These are phyloP conservation scores for Drosophila buzzatii DNA, from an alignment of 2,888 invertebrate species.

Conservation along the genomic window DNA sequence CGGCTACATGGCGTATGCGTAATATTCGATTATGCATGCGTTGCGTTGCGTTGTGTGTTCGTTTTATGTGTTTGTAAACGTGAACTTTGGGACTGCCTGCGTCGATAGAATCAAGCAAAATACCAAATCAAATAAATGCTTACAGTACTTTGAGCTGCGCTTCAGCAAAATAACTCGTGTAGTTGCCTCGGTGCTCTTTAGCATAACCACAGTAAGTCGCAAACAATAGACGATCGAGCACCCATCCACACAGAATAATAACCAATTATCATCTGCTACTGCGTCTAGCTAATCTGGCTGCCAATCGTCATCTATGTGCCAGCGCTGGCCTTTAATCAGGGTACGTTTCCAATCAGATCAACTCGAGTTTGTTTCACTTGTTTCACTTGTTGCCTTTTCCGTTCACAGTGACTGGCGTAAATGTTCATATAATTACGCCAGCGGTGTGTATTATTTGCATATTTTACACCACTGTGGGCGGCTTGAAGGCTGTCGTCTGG, in stretches of 20 bases:
- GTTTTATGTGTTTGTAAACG: constrained; percentile 13
- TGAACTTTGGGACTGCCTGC: constrained; percentile 40
- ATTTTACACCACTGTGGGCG: constrained; percentile 95
- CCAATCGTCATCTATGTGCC: constrained; percentile 89
- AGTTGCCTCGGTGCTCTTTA: constrained; percentile 90
- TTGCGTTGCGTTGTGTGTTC: constrained; percentile 28
- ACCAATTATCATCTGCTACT: constrained; percentile 9
- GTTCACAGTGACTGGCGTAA: constrained; percentile 87
- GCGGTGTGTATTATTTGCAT: constrained; percentile 92
- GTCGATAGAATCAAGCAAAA: constrained; percentile 35
- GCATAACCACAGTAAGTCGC: constrained; percentile 89
- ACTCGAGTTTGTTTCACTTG: background rate
- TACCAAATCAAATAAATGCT: constrained; percentile 53
- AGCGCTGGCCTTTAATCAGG: constrained; percentile 92
- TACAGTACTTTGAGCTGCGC: constrained; percentile 90
- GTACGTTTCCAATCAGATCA: constrained; percentile 84
- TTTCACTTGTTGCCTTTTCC: constrained; percentile 31
- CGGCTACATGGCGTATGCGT: constrained; percentile 58
- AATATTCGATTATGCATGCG: constrained; percentile 65
- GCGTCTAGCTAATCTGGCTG: constrained; percentile 80
- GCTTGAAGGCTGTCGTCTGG: constrained; percentile 93
- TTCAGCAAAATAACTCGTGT: constrained; percentile 90
- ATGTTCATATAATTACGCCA: constrained; percentile 92
- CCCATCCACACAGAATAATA: background rate
- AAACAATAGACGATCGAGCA: constrained; percentile 4